A percentile compares a stretch with the other conserved stretches of the same genome.
Conservation (phyloP, 2,888 invertebrate species). For the Ptychoptera albimana region DNA sequence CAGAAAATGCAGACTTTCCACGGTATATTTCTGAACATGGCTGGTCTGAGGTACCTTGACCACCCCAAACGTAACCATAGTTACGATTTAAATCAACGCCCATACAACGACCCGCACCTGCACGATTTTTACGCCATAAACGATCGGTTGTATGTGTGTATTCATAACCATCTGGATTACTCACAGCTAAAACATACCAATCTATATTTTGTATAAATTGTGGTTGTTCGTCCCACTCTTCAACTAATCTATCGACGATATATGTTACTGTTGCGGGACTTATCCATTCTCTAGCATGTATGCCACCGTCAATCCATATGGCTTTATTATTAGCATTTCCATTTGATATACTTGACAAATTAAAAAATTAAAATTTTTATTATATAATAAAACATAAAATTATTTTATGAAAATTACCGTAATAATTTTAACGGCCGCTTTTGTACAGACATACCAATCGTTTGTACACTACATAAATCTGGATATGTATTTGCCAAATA, state of each 20-base stretch:
- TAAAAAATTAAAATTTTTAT: not conserved
- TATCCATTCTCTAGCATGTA: conserved; percentile 86
- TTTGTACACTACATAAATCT: conserved; percentile 50
- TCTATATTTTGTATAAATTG: conserved; percentile 60
- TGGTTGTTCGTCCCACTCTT: conserved; percentile 47
- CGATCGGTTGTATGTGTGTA: conserved; percentile 66
- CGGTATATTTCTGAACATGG: conserved; percentile 71
- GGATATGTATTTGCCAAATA: conserved; percentile 55
- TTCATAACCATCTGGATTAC: conserved; percentile 80
- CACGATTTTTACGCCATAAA: conserved; percentile 69
- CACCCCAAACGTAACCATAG: conserved; percentile 79
- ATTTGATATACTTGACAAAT: conserved; percentile 45
- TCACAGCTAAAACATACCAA: conserved; percentile 61
- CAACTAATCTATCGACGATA: conserved; percentile 51
- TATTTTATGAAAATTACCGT: conserved; percentile 19
- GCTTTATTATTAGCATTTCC: conserved; percentile 42
- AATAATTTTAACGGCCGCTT: conserved; percentile 55
- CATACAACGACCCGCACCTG: conserved; percentile 37
- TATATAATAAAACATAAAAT: not conserved
- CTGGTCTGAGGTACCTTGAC: conserved; percentile 65
- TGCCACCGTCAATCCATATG: conserved; percentile 62
- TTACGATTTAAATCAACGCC: conserved; percentile 78
- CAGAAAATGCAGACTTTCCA: conserved; percentile 67
- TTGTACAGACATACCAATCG: conserved; percentile 59
- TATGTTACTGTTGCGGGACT: conserved; percentile 64